Evolutionary conservation across 1,140 invertebrate genomes (phyloP).

Genomic region (Drosophila nannoptera): DNA sequence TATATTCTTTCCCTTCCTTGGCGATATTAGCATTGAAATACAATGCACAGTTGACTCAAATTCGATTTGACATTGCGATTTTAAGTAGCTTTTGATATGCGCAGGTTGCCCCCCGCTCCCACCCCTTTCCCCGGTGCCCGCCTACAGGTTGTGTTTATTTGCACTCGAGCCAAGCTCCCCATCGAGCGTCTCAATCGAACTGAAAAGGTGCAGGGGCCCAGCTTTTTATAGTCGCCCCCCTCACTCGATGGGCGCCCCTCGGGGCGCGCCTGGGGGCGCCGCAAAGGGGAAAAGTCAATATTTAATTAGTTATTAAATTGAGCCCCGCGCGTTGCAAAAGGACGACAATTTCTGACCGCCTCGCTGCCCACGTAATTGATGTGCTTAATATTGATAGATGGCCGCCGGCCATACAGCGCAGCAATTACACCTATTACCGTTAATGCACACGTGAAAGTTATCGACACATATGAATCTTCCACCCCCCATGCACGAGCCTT

Average conservation of each 20-base stretch:
- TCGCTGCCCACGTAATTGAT: neutral
- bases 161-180: too few relatives aligned
- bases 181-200: too few relatives aligned
- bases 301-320: constrained; percentile 54
- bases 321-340: neutral
- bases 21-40: too few relatives aligned
- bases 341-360: neutral
- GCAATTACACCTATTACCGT: constrained; percentile 34
- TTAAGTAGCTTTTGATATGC: constrained; percentile 18
- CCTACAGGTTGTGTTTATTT: too few relatives aligned
- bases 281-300: constrained; percentile 44
- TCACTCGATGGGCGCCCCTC: neutral
- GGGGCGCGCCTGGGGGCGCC: neutral
- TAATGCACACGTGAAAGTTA: constrained; percentile 41
- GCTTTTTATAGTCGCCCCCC: neutral
- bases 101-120: too few relatives aligned
- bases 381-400: constrained; percentile 28
- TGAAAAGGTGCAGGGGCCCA: neutral
- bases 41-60: neutral
- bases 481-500: neutral
- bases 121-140: too few relatives aligned
- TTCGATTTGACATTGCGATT: constrained; percentile 1
- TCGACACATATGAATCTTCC: constrained; percentile 18
- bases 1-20: too few relatives aligned
- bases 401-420: neutral